Evolutionary conservation across 2,113 vertebrate genomes (phyloP).

Genomic region (Rhadina sibilatrix): DNA sequence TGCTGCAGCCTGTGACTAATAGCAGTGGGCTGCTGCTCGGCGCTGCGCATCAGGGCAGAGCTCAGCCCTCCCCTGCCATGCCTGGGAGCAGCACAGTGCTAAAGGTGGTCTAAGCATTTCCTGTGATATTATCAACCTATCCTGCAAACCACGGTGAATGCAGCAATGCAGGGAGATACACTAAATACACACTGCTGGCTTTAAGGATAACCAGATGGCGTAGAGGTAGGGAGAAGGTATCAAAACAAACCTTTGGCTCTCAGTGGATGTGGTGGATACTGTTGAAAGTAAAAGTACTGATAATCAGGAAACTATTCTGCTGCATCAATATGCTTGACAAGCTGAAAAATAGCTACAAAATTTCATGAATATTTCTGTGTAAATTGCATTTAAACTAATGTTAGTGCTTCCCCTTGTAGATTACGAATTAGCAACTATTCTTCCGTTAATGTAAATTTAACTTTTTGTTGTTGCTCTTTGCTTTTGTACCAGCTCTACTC

Average conservation of each 20-base stretch:
- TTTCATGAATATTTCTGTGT: slow-evolving; percentile 73
- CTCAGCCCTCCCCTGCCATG: neutral
- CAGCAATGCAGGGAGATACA: neutral
- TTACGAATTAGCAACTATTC: slow-evolving; percentile 70
- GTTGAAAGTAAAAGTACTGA: slow-evolving; percentile 6
- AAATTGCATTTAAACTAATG: slow-evolving; percentile 63
- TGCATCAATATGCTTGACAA: slow-evolving; percentile 46
- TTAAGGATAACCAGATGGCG: neutral
- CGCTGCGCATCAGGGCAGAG: accelerated
- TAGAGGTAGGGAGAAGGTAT: neutral
- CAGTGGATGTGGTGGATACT: neutral
- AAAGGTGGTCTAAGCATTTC: neutral
- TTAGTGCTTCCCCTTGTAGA: slow-evolving; percentile 47
- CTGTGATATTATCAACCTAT: accelerated
- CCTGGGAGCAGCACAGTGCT: neutral
- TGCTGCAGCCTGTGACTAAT: neutral
- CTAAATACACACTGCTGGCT: neutral
- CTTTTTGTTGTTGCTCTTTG: slow-evolving; percentile 54
- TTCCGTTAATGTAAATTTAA: slow-evolving; percentile 70
- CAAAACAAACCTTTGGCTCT: neutral
- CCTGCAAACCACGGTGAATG: neutral
- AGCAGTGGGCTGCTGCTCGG: neutral
- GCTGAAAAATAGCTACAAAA: slow-evolving; percentile 60
- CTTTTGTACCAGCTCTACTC: slow-evolving; percentile 60
- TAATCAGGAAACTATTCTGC: slow-evolving; percentile 57